A percentile compares a stretch with the other conserved stretches of the same genome.
These are phyloP conservation scores for Phymatocera aterrima DNA, from an alignment of 2,888 invertebrate genomes.

Conservation along the genomic window DNA sequence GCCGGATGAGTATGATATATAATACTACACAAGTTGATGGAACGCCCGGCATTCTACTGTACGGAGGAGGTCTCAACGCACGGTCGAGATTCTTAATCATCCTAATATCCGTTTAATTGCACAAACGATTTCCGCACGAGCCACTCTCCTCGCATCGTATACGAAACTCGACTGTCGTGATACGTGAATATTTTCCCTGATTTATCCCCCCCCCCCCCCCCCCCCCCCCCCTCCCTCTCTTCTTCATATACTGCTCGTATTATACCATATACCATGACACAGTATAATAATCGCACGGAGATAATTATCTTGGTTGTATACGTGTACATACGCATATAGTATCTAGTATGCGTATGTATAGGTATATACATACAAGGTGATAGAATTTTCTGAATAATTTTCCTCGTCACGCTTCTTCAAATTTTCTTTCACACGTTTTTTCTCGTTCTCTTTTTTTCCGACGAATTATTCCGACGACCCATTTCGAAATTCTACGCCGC, in stretches of 20 bases:
- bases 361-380: too few species aligned
- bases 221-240: neutral
- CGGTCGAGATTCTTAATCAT: conserved; percentile 66
- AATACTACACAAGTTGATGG: conserved; percentile 36
- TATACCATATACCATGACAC: neutral
- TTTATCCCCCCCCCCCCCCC: neutral
- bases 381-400: too few species aligned
- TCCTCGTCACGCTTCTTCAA: too few species aligned
- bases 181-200: neutral
- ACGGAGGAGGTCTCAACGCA: conserved; percentile 58
- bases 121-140: conserved; percentile 55
- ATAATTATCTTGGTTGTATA: too few species aligned
- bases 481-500: too few species aligned
- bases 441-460: too few species aligned
- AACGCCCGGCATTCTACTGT: conserved; percentile 65
- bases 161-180: neutral
- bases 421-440: too few species aligned
- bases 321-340: too few species aligned
- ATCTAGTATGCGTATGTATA: too few species aligned
- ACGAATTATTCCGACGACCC: too few species aligned
- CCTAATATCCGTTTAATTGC: conserved; percentile 60
- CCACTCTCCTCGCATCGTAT: neutral
- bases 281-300: too few species aligned
- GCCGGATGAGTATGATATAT: conserved; percentile 15
- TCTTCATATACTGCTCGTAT: neutral